Evolutionary conservation across 2,888 invertebrate genomes (phyloP).

Genomic region (Laothoe populi): DNA sequence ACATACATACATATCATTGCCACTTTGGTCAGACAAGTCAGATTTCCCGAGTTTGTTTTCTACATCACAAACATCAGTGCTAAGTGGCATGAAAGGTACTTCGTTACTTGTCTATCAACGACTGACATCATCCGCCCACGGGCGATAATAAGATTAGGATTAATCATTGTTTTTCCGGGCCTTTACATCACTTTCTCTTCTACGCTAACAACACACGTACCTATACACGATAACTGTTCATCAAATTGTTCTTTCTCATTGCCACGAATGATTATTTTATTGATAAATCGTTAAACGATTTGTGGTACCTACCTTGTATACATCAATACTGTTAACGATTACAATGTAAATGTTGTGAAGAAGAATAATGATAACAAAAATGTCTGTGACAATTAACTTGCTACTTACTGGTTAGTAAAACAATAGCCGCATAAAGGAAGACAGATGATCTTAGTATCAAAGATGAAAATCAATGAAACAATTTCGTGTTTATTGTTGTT

Average conservation of each 20-base stretch:
- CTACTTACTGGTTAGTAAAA: too few relatives aligned
- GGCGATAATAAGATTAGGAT: constrained; percentile 18
- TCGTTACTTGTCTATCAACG: not conserved
- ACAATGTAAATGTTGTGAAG: not conserved
- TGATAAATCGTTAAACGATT: not conserved
- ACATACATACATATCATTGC: too few relatives aligned
- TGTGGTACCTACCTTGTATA: not conserved
- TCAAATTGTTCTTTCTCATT: constrained; percentile 6
- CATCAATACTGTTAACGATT: not conserved
- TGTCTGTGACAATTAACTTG: not conserved
- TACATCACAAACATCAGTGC: not conserved
- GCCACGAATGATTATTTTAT: not conserved
- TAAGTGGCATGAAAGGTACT: not conserved
- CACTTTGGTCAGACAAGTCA: not conserved
- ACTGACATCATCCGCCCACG: constrained; percentile 17
- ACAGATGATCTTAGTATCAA: too few relatives aligned
- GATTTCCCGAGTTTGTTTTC: not conserved
- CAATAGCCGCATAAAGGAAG: too few relatives aligned
- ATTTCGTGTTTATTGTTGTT: too few relatives aligned
- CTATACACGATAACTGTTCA: constrained; percentile 7
- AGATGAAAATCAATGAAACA: too few relatives aligned
- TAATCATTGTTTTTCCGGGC: constrained; percentile 11
- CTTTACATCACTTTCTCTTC: constrained; percentile 17
- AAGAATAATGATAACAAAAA: not conserved
- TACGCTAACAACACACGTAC: constrained; percentile 1